Evolutionary conservation across 2,113 vertebrate genomes (phyloP), one percentile per base, ranked within the genome.

Genomic region (Grus americana): DNA sequence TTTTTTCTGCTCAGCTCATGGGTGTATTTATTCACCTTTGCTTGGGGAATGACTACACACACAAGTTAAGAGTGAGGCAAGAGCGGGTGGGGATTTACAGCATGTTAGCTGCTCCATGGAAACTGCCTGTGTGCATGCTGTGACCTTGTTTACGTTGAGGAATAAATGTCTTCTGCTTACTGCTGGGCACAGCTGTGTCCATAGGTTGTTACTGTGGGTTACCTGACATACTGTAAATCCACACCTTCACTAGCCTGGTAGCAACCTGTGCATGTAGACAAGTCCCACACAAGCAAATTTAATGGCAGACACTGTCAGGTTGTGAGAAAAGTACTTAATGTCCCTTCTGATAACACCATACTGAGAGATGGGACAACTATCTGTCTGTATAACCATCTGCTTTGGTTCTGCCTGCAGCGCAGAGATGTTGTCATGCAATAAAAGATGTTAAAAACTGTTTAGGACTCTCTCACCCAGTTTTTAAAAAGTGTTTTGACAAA

Each of bases 81-180:
- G 92, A 96, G 90, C 54, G 85, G 93, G 95, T 96, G 93, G 92
- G 79, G 93, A 95, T 93, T 93, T 94, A 65, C 78, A 94, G 92
- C 85, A 58, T 3, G 57, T 54, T 75, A 59, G 65, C 74, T 58
- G 87, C 90, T 61, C 78, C 36, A 1, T 82, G 88, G 84, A 94
- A 94, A 87, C 92, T 17, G n/a, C 74, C 68, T 12, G 19, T 27
- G 47, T 79, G 74, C 57, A 27, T 20, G 36, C 71, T 38, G 12
- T 90, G 90, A 61, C 84, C 73, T 84, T 94, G 57, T 94, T 91
- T 91, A 20, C 1, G 0, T 6, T 46, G 44, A 90, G 36, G 84
- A 94, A 49, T 36, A 71, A 21, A 34, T 2, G 36, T 34, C 34
- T 52, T 38, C 62, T 85, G 52, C 78, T 79, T 15, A 0, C 74